Conservation (phyloP, 2,113 vertebrate genomes). For the Polypterus bichir region DNA sequence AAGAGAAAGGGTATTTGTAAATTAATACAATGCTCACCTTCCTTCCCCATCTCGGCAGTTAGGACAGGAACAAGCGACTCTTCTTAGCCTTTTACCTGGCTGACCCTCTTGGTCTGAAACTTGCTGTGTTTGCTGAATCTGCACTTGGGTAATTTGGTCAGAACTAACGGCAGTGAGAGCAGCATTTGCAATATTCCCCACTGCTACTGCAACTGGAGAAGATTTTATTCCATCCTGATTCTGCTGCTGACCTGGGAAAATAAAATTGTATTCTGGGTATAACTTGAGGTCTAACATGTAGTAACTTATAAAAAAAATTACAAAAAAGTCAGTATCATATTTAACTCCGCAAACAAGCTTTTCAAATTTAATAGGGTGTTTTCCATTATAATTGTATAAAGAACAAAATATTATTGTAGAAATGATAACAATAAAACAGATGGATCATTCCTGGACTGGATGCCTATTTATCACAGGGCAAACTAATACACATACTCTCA, state of each 20-base stretch:
- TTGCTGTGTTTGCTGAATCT: constrained; percentile 72
- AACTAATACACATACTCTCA: no score
- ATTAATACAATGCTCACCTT: constrained; percentile 50
- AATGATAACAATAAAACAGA: no score
- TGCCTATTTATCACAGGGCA: no score
- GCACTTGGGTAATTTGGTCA: constrained; percentile 85
- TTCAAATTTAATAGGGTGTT: no score
- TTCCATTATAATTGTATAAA: no score
- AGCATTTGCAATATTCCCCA: constrained; percentile 62
- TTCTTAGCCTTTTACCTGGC: constrained; percentile 83
- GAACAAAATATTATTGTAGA: no score
- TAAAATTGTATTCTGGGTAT: no score
- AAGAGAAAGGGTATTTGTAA: no score
- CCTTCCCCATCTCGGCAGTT: constrained; percentile 97
- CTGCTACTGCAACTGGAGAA: constrained; percentile 71
- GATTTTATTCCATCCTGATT: constrained; percentile 83
- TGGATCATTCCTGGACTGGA: no score
- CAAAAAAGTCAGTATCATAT: constrained; percentile 3
- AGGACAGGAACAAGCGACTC: constrained; percentile 93
- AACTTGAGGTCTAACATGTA: no score
- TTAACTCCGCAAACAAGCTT: no score
- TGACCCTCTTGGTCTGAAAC: constrained; percentile 82
- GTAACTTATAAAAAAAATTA: constrained; percentile 3
- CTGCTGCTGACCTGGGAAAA: constrained; percentile 79
- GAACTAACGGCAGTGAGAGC: constrained; percentile 79